Base-by-base conservation (phyloP, 92 coral and sea anemone species). In the Chrysogorgia sp. region DNA sequence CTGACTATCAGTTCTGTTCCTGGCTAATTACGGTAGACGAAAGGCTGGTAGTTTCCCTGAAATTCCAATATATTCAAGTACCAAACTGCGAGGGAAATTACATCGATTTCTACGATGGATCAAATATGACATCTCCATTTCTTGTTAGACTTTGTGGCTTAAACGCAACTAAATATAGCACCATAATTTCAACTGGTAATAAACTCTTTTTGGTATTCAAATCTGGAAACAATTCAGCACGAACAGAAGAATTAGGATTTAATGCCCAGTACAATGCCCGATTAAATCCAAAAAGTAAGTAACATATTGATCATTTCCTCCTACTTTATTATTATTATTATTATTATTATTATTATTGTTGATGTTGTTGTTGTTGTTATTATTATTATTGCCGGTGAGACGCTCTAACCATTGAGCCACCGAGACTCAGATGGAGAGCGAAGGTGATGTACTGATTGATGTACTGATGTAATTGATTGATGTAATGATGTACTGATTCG, bases 1-100 rank as follows among this genome's bases (percentile, higher is more conserved):
- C 85, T 0, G 76, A 84, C 45, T 79, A 71, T 13, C 80, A 84
- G 26, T 25, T 7, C 48, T 84, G 88, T 48, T 58, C 88, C 12
- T 84, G 88, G 88, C 55, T 82, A 19, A 56, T 84, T 30, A 63
- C 68, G 12, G 76, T 84, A 12, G 21, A 58, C 6, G 21, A 40
- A 23, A 49, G 19, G 5, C 59, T 55, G 8, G 55, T 45, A 55
- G 55, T 69, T 58, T 45, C 25, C 15, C 40, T 69, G 10, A 37
- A 34, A 14, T 69, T 69, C 29, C 22, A 45, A 20, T 28, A 55
- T 29, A 20, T 49, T 34, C 55, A 33, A 13, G 76, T 69, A 22
- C 59, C 76, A 30, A 35, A 49, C 76, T 69, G 76, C 33, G 19
- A 45, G 21, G 76, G 32, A 20, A 43, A 69, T 41, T 49, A 21